Base-by-base conservation (phyloP, 2,888 invertebrate genomes). In the Drosophila mettleri region DNA sequence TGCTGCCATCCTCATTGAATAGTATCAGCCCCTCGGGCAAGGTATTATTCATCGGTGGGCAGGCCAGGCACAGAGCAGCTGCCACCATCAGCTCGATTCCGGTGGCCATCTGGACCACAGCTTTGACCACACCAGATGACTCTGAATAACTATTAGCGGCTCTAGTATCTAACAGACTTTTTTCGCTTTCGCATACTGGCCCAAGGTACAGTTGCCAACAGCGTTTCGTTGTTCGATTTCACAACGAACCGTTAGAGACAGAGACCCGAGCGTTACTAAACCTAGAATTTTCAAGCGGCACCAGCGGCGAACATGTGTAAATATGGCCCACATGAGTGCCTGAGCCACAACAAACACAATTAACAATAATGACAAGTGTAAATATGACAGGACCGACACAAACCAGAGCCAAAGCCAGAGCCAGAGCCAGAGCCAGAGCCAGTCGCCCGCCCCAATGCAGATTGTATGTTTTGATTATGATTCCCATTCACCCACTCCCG, bases 21-120 rank as follows among this genome's bases (percentile, higher is more conserved):
- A 51, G 60, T 16, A 90, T 68, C 0, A 89, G 65, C 9, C 77
- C 81, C 0, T 20, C 52, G 0, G 86, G 82, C 52, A 88, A 16
- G 0, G 75, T 78, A 9, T 72, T 74, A 31, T 80, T 78, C 0
- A 74, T 33, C 0, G 71, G 54, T 3, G 89, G 78, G 72, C 91
- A 92, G n/a, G 81, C 64, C 3, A 86, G 53, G 43, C 92, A 91
- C 3, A 92, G 72, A 3, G 89, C 90, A 3, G 90, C 80, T 9
- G 92, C 88, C 59, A 91, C 76, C 41, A 91, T 74, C 33, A 91
- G 70, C 55, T 91, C 92, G 46, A 91, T 66, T 3, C 92, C 91
- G 6, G 66, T 76, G 51, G 81, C 89, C 78, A 86, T 88, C 52
- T 33, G 27, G 20, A 39, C 9, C 7, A n/a, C 10, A 2, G 29